These are phyloP conservation scores for Hydrozoanthus gracilis DNA, from an alignment of 92 coral and sea anemone species.

Conservation along the genomic window DNA sequence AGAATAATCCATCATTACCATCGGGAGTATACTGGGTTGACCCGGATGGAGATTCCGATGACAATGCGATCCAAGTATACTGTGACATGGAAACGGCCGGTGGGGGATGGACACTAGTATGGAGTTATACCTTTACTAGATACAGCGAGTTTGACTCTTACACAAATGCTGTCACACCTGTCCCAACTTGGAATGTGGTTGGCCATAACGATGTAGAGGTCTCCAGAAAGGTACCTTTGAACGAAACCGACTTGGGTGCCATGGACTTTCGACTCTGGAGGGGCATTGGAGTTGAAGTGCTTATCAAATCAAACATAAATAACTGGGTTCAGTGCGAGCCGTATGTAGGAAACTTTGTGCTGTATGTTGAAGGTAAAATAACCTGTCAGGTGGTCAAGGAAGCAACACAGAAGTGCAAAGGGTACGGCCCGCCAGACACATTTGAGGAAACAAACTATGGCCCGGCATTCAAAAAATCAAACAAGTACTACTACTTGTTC, in stretches of 20 bases:
- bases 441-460: conserved; percentile 10
- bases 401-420: conserved; percentile 39
- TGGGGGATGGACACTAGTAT: conserved; percentile 75
- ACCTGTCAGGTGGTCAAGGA: conserved; percentile 57
- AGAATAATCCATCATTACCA: conserved; percentile 34
- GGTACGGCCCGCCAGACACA: conserved; percentile 14
- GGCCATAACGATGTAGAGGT: conserved; percentile 21
- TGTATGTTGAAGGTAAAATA: conserved; percentile 42
- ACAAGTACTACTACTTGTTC: conserved; percentile 17
- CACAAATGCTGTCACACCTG: conserved; percentile 80
- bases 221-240: conserved; percentile 66
- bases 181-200: conserved; percentile 64
- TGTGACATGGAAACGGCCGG: conserved; percentile 67
- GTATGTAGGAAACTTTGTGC: conserved; percentile 60
- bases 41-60: conserved; percentile 41
- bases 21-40: conserved; percentile 70
- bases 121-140: conserved; percentile 60
- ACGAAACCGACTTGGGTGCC: conserved; percentile 65
- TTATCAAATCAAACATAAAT: conserved; percentile 79
- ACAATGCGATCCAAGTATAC: conserved; percentile 56
- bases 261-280: conserved; percentile 65
- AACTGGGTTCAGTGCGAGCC: conserved; percentile 77
- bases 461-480: not conserved
- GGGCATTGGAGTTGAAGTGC: conserved; percentile 64
- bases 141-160: conserved; percentile 46